These are phyloP conservation scores for Synchiropus splendidus DNA, from an alignment of 2,113 vertebrate genomes.

Conservation along the genomic window DNA sequence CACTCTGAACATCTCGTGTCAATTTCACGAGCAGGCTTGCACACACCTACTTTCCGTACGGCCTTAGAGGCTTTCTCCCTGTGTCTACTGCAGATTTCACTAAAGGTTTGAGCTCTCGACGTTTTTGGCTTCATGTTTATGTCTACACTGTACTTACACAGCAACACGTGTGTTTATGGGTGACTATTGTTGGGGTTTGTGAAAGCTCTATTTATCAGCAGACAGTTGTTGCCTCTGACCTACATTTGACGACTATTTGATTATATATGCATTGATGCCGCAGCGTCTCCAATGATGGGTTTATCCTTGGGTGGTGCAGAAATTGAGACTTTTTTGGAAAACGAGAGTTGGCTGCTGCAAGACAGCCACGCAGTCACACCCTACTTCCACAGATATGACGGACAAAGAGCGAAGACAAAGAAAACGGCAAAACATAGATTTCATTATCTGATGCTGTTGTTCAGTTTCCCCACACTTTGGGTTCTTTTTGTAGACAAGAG, in stretches of 20 bases:
- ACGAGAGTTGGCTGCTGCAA: conserved; percentile 32
- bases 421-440: conserved; percentile 20
- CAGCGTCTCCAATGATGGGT: conserved; percentile 16
- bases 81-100: too few relatives aligned
- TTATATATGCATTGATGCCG: conserved; percentile 28
- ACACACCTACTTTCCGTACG: conserved; percentile 23
- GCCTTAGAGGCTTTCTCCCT: conserved; percentile 8
- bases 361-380: conserved; percentile 37
- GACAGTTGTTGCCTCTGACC: conserved; percentile 42
- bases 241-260: conserved; percentile 44
- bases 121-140: too few relatives aligned
- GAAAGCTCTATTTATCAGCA: conserved; percentile 24
- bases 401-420: conserved; percentile 51
- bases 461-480: too few relatives aligned
- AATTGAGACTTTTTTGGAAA: conserved; percentile 18
- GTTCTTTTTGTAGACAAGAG: too few relatives aligned
- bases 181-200: conserved; percentile 22
- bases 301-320: conserved; percentile 14
- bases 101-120: too few relatives aligned
- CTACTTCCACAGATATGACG: conserved; percentile 36
- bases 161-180: conserved; percentile 24
- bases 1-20: conserved; percentile 27
- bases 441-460: not conserved
- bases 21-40: conserved; percentile 15
- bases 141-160: conserved; percentile 20